Base-by-base conservation (phyloP, 2,797 vertebrate species). In the Gymnoscopelus microlampas region DNA sequence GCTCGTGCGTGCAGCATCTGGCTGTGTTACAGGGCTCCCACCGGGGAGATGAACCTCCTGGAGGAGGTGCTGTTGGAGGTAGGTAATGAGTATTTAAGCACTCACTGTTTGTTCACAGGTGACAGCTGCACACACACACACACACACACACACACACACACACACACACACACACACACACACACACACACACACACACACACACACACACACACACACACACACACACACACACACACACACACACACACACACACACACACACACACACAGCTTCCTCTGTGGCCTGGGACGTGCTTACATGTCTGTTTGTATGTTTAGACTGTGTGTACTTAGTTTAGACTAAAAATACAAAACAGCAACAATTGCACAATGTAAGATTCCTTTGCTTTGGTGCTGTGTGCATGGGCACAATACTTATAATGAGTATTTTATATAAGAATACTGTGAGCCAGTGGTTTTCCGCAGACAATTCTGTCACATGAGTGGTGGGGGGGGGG, bases 21-120 rank as follows among this genome's bases (percentile, higher is more conserved):
- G 39, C 39, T 39, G 39, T 39, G 39, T 39, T 39, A 32, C 54
- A 57, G n/a, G 12, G 26, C 74, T 79, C 78, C 39, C 3, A 57
- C 61, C 32, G 80, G 71, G 71, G 68, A 66, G 70, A 55, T 77
- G 77, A 66, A 32, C 14, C 3, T 79, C 77, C 76, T 74, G 71
- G 63, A 24, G 12, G 76, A 85, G 73, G 54, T 74, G 79, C 67
- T 80, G 39, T 44, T 44, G 79, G 82, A 76, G 80, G 76, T 0
- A 35, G 56, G 66, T 90, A 88, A 88, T 86, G 87, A 88, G 85
- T 60, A 85, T 66, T 54, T 77, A 76, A 80, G 54, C 70, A 78
- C 5, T 1, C 57, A 71, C 64, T 78, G 84, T 81, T 87, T 82
- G 66, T 84, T 85, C 75, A 77, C 82, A 79, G 84, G 82, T 88